These are phyloP conservation scores for Capitella teleta DNA, from an alignment of 1,140 invertebrate genomes.

Conservation along the genomic window DNA sequence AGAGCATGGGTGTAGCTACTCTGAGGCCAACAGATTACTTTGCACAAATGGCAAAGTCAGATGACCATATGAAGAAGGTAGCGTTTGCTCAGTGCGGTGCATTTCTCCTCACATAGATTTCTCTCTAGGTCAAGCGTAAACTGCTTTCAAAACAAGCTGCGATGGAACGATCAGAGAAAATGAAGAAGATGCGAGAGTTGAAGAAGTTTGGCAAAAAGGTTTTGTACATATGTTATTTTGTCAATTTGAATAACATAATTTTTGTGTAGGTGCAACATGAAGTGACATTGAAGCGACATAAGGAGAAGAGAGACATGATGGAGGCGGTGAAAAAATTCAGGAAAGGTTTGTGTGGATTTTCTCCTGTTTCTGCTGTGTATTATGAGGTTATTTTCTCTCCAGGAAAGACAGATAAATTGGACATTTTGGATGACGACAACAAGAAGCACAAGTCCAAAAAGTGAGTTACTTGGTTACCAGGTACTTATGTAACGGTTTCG, in stretches of 20 bases:
- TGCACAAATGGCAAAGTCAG: conserved; percentile 97
- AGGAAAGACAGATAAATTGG: conserved; percentile 32
- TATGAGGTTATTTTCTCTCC: background rate
- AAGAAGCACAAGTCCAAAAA: no score
- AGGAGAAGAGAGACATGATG: conserved; percentile 55
- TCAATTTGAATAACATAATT: background rate
- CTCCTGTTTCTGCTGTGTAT: background rate
- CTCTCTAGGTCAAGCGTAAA: conserved; percentile 58
- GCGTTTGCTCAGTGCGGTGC: background rate
- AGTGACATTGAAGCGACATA: conserved; percentile 64
- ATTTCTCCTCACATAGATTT: background rate
- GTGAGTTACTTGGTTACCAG: no score
- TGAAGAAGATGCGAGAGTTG: conserved; percentile 74
- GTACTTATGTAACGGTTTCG: no score
- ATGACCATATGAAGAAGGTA: conserved; percentile 93
- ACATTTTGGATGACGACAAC: conserved; percentile 25
- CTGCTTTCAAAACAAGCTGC: conserved; percentile 71
- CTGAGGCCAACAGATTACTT: conserved; percentile 91
- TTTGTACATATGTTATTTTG: conserved; percentile 8
- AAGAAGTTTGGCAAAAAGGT: conserved; percentile 86
- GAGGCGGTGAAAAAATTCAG: conserved; percentile 44
- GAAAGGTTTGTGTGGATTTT: conserved; percentile 22
- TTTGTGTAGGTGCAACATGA: conserved; percentile 57
- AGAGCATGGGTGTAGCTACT: conserved; percentile 63
- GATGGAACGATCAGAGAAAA: conserved; percentile 74